Evolutionary conservation across 2,797 vertebrate genomes (phyloP).

Genomic region (Lagodon rhomboides): DNA sequence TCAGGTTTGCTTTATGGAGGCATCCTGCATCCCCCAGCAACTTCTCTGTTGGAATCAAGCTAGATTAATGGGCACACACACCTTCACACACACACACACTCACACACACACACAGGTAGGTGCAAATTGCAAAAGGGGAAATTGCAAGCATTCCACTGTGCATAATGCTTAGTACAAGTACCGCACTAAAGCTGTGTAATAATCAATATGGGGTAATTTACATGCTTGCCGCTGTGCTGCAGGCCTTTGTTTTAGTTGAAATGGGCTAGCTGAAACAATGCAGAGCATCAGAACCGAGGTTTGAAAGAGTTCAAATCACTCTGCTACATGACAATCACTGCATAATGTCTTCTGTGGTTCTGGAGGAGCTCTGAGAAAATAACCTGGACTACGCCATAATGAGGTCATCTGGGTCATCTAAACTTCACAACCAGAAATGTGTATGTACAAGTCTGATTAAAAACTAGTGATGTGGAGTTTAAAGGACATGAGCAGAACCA

Average conservation of each 20-base stretch:
- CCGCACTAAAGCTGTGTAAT: constrained; percentile 37
- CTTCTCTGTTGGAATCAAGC: constrained; percentile 24
- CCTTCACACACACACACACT: constrained; percentile 23
- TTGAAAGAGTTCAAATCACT: background rate
- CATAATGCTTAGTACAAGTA: constrained; percentile 41
- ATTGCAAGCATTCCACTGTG: constrained; percentile 33
- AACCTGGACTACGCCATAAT: no score
- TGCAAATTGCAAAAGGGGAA: constrained; percentile 40
- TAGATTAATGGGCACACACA: constrained; percentile 42
- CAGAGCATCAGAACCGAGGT: background rate
- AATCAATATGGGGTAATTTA: constrained; percentile 51
- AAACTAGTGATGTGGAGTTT: no score
- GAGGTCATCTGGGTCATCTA: no score
- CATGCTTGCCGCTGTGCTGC: constrained; percentile 34
- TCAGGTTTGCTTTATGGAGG: constrained; percentile 60
- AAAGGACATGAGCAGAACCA: no score
- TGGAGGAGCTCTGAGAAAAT: background rate
- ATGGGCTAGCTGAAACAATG: constrained; percentile 10
- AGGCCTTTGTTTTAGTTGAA: constrained; percentile 12
- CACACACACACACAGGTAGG: constrained; percentile 33
- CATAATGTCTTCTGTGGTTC: background rate
- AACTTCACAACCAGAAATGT: no score
- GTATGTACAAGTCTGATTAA: no score
- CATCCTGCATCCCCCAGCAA: constrained; percentile 50
- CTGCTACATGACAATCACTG: background rate